phyloP scores from a whole-genome alignment of 2,797 vertebrate genomes.

The Crocidura indochinensis region DNA sequence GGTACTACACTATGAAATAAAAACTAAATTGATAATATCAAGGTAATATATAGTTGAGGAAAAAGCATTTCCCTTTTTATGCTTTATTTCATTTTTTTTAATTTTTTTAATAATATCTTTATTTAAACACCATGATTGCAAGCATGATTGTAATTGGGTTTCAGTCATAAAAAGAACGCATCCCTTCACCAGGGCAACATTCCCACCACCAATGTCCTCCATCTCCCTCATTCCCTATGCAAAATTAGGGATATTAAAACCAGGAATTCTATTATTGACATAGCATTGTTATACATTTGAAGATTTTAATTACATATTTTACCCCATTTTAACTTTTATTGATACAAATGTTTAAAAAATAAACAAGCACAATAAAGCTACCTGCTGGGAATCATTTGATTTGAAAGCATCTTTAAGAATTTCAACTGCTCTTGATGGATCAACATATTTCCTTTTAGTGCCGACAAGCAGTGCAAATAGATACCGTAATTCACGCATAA shows the following conservation, averaged over 20 bases:
- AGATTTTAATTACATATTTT: slow-evolving; percentile 14
- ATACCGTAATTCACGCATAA: slow-evolving; percentile 97
- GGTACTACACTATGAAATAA: slow-evolving; percentile 31
- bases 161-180: too few species aligned
- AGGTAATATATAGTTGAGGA: background rate
- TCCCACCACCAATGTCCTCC: too few species aligned
- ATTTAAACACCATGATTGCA: too few species aligned
- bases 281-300: background rate
- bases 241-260: slow-evolving; percentile 11
- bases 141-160: too few species aligned
- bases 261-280: background rate
- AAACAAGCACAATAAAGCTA: slow-evolving; percentile 84
- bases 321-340: slow-evolving; percentile 49
- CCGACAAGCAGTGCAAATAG: slow-evolving; percentile 98
- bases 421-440: slow-evolving; percentile 98
- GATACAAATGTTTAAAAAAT: slow-evolving; percentile 21
- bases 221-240: background rate
- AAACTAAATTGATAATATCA: slow-evolving; percentile 15
- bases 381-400: slow-evolving; percentile 98
- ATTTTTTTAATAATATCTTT: too few species aligned
- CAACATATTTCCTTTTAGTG: slow-evolving; percentile 98
- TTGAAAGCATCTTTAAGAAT: slow-evolving; percentile 99
- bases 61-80: too few species aligned
- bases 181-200: too few species aligned
- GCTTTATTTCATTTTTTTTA: too few species aligned